A percentile compares a stretch with the other conserved stretches of the same genome.
phyloP scores from a whole-genome alignment of 2,113 vertebrate genomes.

The Chinchilla lanigera region DNA sequence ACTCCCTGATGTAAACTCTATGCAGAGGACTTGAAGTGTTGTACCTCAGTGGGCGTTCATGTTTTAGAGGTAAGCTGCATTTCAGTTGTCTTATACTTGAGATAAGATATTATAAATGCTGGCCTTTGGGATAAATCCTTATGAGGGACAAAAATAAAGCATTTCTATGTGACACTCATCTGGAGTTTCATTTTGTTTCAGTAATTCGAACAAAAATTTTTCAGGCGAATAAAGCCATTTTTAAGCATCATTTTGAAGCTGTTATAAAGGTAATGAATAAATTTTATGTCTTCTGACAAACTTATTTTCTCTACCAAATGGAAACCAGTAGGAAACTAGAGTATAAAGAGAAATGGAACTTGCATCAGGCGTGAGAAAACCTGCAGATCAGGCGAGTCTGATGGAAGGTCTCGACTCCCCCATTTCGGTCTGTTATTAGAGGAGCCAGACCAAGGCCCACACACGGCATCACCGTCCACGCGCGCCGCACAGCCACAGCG shows the following conservation, averaged over 20 bases:
- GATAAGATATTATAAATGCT: neutral
- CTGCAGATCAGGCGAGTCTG: neutral
- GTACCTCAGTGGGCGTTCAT: neutral
- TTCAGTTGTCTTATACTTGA: neutral
- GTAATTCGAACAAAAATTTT: constrained; percentile 13
- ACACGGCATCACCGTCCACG: constrained; percentile 3
- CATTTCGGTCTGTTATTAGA: neutral
- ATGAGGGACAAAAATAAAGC: neutral
- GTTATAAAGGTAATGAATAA: constrained; percentile 62
- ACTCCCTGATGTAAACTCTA: neutral
- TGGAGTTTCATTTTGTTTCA: constrained; percentile 58
- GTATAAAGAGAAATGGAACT: constrained; percentile 19
- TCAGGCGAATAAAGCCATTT: constrained; percentile 48
- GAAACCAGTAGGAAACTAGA: constrained; percentile 58
- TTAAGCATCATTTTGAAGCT: constrained; percentile 62
- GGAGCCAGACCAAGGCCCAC: constrained; percentile 27
- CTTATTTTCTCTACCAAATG: constrained; percentile 72
- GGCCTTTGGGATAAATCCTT: constrained; percentile 1
- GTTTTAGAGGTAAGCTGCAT: neutral
- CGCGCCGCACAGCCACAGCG: neutral
- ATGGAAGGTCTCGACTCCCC: neutral
- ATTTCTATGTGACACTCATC: constrained; percentile 28
- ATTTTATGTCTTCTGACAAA: constrained; percentile 62
- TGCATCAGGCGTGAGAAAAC: constrained; percentile 23
- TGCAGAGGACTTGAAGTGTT: neutral